Conservation (phyloP, 2,113 vertebrate genomes). For the Phalacrocorax aristotelis region DNA sequence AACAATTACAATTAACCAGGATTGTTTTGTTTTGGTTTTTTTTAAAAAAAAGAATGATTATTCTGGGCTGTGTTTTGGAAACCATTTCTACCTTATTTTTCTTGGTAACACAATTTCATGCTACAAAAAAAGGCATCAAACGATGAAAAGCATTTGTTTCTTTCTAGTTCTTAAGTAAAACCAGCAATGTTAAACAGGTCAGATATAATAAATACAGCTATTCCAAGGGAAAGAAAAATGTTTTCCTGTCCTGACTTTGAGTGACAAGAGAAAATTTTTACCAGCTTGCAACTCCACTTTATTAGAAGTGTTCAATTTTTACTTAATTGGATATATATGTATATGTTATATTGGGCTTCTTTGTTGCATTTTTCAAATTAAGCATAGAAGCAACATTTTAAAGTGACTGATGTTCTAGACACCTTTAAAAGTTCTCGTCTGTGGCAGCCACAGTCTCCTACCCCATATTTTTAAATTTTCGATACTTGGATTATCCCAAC, state of each 20-base stretch:
- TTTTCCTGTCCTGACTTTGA: constrained; percentile 51
- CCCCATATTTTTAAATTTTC: constrained; percentile 77
- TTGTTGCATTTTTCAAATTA: constrained; percentile 50
- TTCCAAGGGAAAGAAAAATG: constrained; percentile 63
- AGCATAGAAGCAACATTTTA: constrained; percentile 49
- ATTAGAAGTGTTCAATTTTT: constrained; percentile 39
- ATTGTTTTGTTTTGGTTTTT: no score
- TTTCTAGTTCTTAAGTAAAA: constrained; percentile 52
- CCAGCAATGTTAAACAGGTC: constrained; percentile 48
- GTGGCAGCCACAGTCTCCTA: constrained; percentile 61
- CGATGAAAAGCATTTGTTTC: constrained; percentile 44
- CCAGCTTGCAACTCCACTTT: constrained; percentile 49
- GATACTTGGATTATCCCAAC: constrained; percentile 83
- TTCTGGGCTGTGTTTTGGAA: constrained; percentile 23
- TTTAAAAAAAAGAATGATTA: background rate
- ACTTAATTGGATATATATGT: constrained; percentile 42
- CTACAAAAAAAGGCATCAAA: constrained; percentile 18
- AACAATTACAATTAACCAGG: constrained; percentile 63
- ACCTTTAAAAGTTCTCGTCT: constrained; percentile 57
- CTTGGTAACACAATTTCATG: constrained; percentile 42
- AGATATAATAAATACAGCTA: constrained; percentile 63
- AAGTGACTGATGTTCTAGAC: constrained; percentile 55
- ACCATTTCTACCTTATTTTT: constrained; percentile 32
- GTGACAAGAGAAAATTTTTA: constrained; percentile 67
- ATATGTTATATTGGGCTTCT: background rate